phyloP scores from a whole-genome alignment of 2,888 invertebrate species.

The Alloplasta piceator region DNA sequence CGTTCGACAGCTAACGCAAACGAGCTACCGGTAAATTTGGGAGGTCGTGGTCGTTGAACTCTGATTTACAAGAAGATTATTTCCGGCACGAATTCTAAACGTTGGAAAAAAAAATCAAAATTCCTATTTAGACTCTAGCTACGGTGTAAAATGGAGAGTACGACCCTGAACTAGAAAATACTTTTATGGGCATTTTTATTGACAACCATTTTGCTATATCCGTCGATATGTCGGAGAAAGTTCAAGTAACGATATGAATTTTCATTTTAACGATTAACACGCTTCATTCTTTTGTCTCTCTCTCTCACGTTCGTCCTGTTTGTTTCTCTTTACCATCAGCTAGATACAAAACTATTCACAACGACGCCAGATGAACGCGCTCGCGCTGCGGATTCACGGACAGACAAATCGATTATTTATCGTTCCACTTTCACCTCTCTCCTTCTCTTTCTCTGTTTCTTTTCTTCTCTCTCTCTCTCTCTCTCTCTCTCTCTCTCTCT shows the following conservation, averaged over 20 bases:
- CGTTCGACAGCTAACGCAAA: constrained; percentile 59
- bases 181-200: constrained; percentile 2
- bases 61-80: constrained; percentile 35
- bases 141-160: constrained; percentile 13
- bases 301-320: constrained; percentile 14
- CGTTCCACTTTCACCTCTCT: constrained; percentile 64
- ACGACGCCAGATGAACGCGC: constrained; percentile 45
- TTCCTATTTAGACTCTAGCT: constrained; percentile 1
- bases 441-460: background rate
- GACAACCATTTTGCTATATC: constrained; percentile 2
- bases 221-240: constrained; percentile 59
- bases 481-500: too few relatives aligned
- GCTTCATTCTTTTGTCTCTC: constrained; percentile 18
- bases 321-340: background rate
- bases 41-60: constrained; percentile 70
- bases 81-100: constrained; percentile 38
- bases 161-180: constrained; percentile 22
- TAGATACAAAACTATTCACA: constrained; percentile 32
- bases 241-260: constrained; percentile 61
- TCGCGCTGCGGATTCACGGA: constrained; percentile 11
- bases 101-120: background rate
- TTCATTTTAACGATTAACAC: constrained; percentile 63
- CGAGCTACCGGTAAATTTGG: constrained; percentile 64
- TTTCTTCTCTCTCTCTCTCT: too few relatives aligned
- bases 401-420: constrained; percentile 66